Evolutionary conservation across 2,113 vertebrate genomes (phyloP).

Genomic region (Misgurnus anguillicaudatus): DNA sequence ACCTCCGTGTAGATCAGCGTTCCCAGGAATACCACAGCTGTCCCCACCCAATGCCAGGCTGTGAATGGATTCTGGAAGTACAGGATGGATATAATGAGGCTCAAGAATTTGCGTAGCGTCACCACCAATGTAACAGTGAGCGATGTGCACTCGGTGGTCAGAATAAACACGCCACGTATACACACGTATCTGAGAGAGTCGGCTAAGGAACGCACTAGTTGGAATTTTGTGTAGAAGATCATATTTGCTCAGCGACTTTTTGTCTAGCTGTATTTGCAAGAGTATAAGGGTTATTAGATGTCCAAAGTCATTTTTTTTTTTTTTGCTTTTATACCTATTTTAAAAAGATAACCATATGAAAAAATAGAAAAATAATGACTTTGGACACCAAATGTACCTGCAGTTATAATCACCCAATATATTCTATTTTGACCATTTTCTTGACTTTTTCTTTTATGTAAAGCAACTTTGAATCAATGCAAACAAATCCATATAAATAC

Average conservation of each 20-base stretch:
- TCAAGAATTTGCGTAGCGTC: constrained; percentile 94
- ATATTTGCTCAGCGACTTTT: neutral
- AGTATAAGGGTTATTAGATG: no score
- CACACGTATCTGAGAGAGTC: constrained; percentile 84
- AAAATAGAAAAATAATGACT: no score
- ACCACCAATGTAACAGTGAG: constrained; percentile 95
- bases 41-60: constrained; percentile 93
- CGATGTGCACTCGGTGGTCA: constrained; percentile 94
- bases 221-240: neutral
- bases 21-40: constrained; percentile 85
- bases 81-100: constrained; percentile 95
- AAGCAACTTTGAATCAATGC: no score
- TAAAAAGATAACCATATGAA: no score
- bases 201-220: constrained; percentile 53
- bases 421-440: no score
- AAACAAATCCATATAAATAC: no score
- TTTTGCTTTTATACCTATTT: no score
- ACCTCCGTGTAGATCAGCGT: constrained; percentile 93
- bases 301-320: no score
- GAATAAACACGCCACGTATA: constrained; percentile 91
- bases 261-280: no score
- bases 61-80: constrained; percentile 97
- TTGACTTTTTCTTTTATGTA: no score
- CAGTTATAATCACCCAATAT: no score
- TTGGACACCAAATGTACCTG: no score